Conservation (phyloP, 2,113 vertebrate genomes). For the Murina feae region DNA sequence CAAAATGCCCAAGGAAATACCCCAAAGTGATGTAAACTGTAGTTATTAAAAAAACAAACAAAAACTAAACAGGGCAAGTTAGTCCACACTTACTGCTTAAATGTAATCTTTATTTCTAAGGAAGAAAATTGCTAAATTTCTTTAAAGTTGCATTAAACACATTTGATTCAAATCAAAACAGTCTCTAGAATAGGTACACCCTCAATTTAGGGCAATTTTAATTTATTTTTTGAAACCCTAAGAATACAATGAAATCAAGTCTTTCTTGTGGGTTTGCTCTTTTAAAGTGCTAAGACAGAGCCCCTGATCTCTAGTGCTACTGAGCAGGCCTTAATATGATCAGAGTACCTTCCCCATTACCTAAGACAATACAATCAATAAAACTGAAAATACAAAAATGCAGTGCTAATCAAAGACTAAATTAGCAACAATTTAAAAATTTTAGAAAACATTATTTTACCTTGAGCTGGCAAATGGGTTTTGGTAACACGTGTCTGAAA, state of each 20-base stretch:
- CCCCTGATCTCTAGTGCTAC: background rate
- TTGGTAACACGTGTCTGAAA: slow-evolving; percentile 79
- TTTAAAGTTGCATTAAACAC: background rate
- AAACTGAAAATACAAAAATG: background rate
- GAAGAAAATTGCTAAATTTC: background rate
- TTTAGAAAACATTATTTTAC: slow-evolving; percentile 71
- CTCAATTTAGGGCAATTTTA: background rate
- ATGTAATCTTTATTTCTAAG: slow-evolving; percentile 21
- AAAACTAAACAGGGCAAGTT: background rate
- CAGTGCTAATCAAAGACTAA: slow-evolving; percentile 18
- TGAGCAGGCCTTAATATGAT: background rate
- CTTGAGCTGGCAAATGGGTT: slow-evolving; percentile 57
- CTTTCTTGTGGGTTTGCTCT: background rate
- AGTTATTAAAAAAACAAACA: background rate
- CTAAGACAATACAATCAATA: background rate
- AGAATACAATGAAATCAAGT: background rate
- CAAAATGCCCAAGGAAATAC: background rate
- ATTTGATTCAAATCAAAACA: slow-evolving; percentile 31
- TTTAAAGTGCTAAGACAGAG: background rate
- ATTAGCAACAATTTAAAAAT: background rate
- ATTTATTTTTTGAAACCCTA: background rate
- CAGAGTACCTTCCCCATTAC: background rate
- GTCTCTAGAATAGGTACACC: background rate
- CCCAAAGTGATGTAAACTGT: background rate
- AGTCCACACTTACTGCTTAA: background rate